These are phyloP conservation scores for Rambutsinella grinnellia DNA, from an alignment of 2,888 invertebrate species.

Conservation along the genomic window DNA sequence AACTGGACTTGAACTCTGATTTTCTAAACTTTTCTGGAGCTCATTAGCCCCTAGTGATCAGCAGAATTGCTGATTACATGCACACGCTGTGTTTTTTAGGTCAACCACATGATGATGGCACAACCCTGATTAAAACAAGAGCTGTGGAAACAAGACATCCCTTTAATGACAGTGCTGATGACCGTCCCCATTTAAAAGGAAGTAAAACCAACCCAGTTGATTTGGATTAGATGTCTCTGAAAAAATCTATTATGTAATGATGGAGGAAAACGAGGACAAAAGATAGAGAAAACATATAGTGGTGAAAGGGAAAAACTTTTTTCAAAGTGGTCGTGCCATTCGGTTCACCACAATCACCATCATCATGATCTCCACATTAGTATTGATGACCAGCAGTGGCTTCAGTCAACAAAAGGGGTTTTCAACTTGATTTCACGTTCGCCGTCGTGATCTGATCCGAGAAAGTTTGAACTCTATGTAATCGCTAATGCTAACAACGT, in stretches of 20 bases:
- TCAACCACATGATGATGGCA: not conserved
- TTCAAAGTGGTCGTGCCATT: not conserved
- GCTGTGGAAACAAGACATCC: no score
- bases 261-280: not conserved
- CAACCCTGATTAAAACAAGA: not conserved
- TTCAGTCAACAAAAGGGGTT: slow-evolving; percentile 1
- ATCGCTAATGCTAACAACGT: slow-evolving; percentile 31
- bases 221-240: not conserved
- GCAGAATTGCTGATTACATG: no score
- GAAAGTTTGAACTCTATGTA: not conserved
- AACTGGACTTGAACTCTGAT: no score
- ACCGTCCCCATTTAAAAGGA: no score
- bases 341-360: not conserved
- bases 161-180: not conserved
- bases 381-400: slow-evolving; percentile 46
- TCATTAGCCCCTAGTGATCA: no score
- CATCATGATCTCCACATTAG: slow-evolving; percentile 28
- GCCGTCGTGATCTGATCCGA: slow-evolving; percentile 21
- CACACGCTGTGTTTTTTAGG: no score
- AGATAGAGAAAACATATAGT: not conserved
- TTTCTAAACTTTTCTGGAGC: no score
- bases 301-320: slow-evolving; percentile 10
- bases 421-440: slow-evolving; percentile 38
- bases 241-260: not conserved
- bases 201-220: not conserved